Conservation (phyloP, 2,797 vertebrate genomes). For the Selene dorsalis region DNA sequence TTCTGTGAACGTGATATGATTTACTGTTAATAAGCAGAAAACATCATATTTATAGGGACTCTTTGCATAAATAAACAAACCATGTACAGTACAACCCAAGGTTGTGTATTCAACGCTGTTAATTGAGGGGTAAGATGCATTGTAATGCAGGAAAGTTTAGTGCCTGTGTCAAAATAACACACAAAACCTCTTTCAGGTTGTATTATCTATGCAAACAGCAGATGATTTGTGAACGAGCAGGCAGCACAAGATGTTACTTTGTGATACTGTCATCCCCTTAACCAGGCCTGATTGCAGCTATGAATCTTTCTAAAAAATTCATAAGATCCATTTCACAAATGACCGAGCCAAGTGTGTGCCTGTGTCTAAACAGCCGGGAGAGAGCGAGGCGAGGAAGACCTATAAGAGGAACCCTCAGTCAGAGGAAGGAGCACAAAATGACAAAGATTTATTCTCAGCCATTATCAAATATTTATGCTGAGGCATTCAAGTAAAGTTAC, state of each 20-base stretch:
- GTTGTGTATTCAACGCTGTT: slow-evolving; percentile 2
- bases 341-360: slow-evolving; percentile 86
- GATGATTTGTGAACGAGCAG: slow-evolving; percentile 60
- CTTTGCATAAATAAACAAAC: neutral
- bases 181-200: slow-evolving; percentile 29
- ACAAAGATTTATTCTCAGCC: slow-evolving; percentile 98
- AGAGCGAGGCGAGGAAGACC: slow-evolving; percentile 52
- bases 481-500: slow-evolving; percentile 99
- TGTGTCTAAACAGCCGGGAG: slow-evolving; percentile 72
- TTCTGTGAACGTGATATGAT: neutral
- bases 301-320: slow-evolving; percentile 94
- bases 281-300: slow-evolving; percentile 80
- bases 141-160: slow-evolving; percentile 23
- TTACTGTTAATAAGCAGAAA: neutral
- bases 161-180: slow-evolving; percentile 25
- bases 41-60: neutral
- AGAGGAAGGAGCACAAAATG: slow-evolving; percentile 80
- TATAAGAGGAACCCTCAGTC: slow-evolving; percentile 60
- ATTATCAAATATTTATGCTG: slow-evolving; percentile 96
- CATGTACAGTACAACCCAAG: neutral
- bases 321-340: slow-evolving; percentile 97
- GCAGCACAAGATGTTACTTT: slow-evolving; percentile 54
- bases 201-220: slow-evolving; percentile 63
- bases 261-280: slow-evolving; percentile 65
- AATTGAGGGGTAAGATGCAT: slow-evolving; percentile 9